Evolutionary conservation across 2,113 vertebrate species (phyloP).

Genomic region (Onychostruthus taczanowskii): DNA sequence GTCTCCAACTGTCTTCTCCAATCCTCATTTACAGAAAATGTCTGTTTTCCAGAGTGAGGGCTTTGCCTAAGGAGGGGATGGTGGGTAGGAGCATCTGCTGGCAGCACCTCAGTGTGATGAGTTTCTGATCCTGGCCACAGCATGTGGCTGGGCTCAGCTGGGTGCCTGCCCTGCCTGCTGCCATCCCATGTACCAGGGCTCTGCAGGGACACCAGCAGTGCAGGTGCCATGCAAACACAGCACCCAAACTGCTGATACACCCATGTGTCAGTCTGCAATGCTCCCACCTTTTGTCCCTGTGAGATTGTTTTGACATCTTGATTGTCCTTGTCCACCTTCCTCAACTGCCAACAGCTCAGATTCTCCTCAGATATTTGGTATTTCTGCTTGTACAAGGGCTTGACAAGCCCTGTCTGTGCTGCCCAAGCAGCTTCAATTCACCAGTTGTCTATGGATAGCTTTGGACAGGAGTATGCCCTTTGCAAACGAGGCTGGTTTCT

Average conservation of each 20-base stretch:
- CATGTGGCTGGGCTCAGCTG: rapidly evolving
- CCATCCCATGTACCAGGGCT: rapidly evolving
- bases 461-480: rapidly evolving
- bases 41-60: not conserved
- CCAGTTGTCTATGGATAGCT: rapidly evolving
- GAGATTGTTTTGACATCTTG: not conserved
- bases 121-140: not conserved
- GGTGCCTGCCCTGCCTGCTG: not conserved
- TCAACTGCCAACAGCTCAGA: not conserved
- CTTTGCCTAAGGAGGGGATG: rapidly evolving
- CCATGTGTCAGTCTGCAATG: rapidly evolving
- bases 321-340: not conserved
- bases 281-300: not conserved
- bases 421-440: not conserved
- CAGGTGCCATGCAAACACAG: no score
- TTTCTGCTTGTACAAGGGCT: not conserved
- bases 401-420: not conserved
- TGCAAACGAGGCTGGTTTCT: not conserved
- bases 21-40: not conserved
- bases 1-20: not conserved
- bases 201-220: not conserved
- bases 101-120: rapidly evolving
- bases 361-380: not conserved
- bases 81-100: not conserved
- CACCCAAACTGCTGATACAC: not conserved